Percentiles rank a stretch among this genome's conserved stretches.
phyloP scores from a whole-genome alignment of 1,140 invertebrate genomes.

The Panulirus ornatus region DNA sequence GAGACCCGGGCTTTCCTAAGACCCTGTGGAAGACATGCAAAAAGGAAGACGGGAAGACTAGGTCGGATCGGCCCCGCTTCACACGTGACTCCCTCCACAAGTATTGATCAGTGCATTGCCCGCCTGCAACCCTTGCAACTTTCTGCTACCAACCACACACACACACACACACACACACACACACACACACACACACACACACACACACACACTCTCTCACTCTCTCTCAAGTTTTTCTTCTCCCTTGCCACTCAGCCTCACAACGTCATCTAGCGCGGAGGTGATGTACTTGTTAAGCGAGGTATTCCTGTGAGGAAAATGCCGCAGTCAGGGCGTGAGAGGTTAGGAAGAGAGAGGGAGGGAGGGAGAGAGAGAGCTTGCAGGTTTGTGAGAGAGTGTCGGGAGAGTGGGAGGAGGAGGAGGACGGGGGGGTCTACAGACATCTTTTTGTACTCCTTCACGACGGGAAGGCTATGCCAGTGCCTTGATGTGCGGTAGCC shows the following conservation, averaged over 20 bases:
- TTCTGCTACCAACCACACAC: slow-evolving; percentile 50
- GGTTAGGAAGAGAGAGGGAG: slow-evolving; percentile 50
- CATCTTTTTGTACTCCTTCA: slow-evolving; percentile 64
- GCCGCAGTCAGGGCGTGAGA: slow-evolving; percentile 18
- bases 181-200: slow-evolving; percentile 38
- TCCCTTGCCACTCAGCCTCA: background rate
- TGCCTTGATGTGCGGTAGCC: too few relatives aligned
- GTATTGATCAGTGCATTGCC: slow-evolving; percentile 73
- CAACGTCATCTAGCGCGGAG: slow-evolving; percentile 12
- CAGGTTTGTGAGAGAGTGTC: slow-evolving; percentile 49
- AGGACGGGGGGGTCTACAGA: slow-evolving; percentile 51
- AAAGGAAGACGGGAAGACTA: slow-evolving; percentile 14
- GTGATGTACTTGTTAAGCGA: slow-evolving; percentile 2
- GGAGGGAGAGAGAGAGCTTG: slow-evolving; percentile 56
- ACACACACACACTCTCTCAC: slow-evolving; percentile 12
- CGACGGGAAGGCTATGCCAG: slow-evolving; percentile 21
- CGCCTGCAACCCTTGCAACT: slow-evolving; percentile 69
- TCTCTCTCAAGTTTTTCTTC: too few relatives aligned
- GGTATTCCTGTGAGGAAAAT: background rate
- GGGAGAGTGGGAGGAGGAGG: too few relatives aligned
- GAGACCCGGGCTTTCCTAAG: too few relatives aligned
- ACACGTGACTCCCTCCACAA: slow-evolving; percentile 72
- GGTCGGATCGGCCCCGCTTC: slow-evolving; percentile 58
- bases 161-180: slow-evolving; percentile 42
- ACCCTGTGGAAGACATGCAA: too few relatives aligned